phyloP scores from a whole-genome alignment of 2,888 invertebrate species.

The Microdon myrmicae region DNA sequence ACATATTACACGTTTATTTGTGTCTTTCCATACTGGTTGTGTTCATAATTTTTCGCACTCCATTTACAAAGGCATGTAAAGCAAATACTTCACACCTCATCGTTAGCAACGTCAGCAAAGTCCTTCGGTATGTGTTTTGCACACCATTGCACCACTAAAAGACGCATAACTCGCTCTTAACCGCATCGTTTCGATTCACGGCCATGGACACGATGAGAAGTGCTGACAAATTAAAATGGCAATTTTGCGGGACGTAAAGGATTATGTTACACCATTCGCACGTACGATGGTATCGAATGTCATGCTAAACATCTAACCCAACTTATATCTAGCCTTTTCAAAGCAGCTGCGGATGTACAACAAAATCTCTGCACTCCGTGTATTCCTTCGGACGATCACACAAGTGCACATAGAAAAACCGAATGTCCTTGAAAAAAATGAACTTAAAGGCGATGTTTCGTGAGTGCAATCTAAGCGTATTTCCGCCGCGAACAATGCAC shows the following conservation, averaged over 20 bases:
- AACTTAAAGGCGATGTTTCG: slow-evolving; percentile 18
- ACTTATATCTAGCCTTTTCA: slow-evolving; percentile 12
- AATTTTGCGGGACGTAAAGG: slow-evolving; percentile 51
- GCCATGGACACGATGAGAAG: slow-evolving; percentile 30
- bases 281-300: slow-evolving; percentile 46
- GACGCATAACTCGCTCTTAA: slow-evolving; percentile 15
- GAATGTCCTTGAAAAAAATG: slow-evolving; percentile 26
- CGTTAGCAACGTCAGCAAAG: slow-evolving; percentile 26
- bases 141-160: slow-evolving; percentile 20
- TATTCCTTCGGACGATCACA: no score
- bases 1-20: no score
- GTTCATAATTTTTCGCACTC: slow-evolving; percentile 46
- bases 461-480: slow-evolving; percentile 22
- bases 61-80: slow-evolving; percentile 25
- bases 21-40: slow-evolving; percentile 26
- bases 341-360: slow-evolving; percentile 24
- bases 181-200: slow-evolving; percentile 13
- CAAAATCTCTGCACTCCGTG: slow-evolving; percentile 20
- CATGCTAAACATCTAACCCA: slow-evolving; percentile 18
- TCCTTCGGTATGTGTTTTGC: slow-evolving; percentile 23
- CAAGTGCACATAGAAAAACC: slow-evolving; percentile 8
- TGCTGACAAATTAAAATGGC: slow-evolving; percentile 49
- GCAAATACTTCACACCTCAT: slow-evolving; percentile 36
- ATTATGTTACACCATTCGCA: slow-evolving; percentile 45
- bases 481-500: slow-evolving; percentile 26